Evolutionary conservation across 2,888 invertebrate species (phyloP), one percentile per base, ranked within the genome.

Genomic region (Polydrusus tereticollis): DNA sequence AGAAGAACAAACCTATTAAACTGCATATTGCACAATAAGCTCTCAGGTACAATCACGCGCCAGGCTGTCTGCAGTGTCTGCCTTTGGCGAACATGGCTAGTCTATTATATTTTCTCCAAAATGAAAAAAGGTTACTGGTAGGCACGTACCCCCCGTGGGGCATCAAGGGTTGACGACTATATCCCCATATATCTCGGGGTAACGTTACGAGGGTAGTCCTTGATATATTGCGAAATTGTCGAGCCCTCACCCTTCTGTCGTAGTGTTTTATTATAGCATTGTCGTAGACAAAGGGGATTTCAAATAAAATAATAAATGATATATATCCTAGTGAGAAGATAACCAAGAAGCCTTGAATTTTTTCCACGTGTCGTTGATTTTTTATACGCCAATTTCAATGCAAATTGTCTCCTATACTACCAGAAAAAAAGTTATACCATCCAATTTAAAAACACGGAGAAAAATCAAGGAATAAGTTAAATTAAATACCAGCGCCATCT

Each of bases 81-180:
- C 14, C 59, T 10, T 41, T 10, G 16, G 16, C 20, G 10, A 26
- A 59, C 59, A 41, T 4, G 23, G 43, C 23, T 41, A 14, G 41
- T 21, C 59, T 43, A 23, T 41, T 59, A 59, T 16, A n/a, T 10
- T 5, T 10, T 38, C 26, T 8, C 5, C n/a, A 1, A 10, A 59
- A 43, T 41, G 23, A 41, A 59, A 29, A 29, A 55, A 16, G 29
- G 16, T 23, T 41, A 12, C 26, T 38, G 38, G 59, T 57, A 55
- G 10, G 57, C 29, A 36, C 29, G 18, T 65, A 65, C 65, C 65
- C 65, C 65, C 65, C 29, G 55, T 12, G 26, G 57, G 1, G 38
- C 55, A 29, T 50, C 29, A 52, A 50, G 65, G 65, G 55, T 55
- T 57, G 65, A 65, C 41, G 41, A 57, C 57, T 65, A 26, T 65